Evolutionary conservation across 2,797 vertebrate species (phyloP).

Genomic region (Spheniscus humboldti): DNA sequence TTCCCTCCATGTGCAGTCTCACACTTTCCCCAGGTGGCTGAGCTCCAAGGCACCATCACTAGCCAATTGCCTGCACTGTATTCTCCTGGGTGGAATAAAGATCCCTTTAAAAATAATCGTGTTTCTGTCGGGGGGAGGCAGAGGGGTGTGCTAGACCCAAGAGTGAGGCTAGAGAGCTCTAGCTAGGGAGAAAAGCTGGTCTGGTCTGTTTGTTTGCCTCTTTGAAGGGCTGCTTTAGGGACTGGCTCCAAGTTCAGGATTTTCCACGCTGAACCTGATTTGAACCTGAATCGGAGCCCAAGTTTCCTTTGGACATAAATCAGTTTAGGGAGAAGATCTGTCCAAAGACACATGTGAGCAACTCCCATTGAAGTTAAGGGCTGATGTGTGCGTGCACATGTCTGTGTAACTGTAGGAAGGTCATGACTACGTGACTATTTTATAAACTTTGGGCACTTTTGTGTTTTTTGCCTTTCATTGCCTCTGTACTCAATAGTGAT

Average conservation of each 20-base stretch:
- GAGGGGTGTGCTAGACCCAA: neutral
- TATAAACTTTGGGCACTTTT: neutral
- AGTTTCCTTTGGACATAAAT: slow-evolving; percentile 40
- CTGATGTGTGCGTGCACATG: neutral
- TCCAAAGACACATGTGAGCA: slow-evolving; percentile 15
- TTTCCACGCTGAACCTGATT: slow-evolving; percentile 49
- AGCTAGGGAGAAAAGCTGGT: neutral
- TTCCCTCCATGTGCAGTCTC: neutral
- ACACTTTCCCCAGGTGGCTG: slow-evolving; percentile 52
- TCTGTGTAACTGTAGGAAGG: neutral
- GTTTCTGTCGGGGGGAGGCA: neutral
- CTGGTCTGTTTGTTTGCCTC: slow-evolving; percentile 19
- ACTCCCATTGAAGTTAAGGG: neutral
- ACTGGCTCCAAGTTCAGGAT: slow-evolving; percentile 49
- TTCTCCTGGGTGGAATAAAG: slow-evolving; percentile 47
- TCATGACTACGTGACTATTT: neutral
- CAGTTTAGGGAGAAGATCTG: slow-evolving; percentile 41
- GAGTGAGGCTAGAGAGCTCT: neutral
- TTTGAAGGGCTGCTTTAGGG: slow-evolving; percentile 12
- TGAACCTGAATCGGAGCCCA: slow-evolving; percentile 43
- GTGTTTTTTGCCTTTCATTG: neutral
- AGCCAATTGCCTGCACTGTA: slow-evolving; percentile 25
- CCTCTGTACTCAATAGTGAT: neutral
- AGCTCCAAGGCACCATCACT: slow-evolving; percentile 30
- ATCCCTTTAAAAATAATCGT: slow-evolving; percentile 40